Percentiles rank a stretch among this genome's conserved stretches.
Evolutionary conservation across 2,888 invertebrate species (phyloP).

Genomic region (Drosophila cracens): DNA sequence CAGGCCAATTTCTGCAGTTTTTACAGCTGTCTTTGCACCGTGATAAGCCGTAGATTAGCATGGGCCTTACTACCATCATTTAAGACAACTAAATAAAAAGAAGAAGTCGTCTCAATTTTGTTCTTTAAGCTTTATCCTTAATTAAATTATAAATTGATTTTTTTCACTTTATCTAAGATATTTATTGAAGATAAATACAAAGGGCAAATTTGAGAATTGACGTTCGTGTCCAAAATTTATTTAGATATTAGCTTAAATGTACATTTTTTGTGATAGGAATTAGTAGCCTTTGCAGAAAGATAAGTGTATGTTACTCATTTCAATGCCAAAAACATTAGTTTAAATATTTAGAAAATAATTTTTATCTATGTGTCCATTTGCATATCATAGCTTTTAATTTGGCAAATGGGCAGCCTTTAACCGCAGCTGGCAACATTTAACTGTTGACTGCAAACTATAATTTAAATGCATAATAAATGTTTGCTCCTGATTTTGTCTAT

Average conservation of each 20-base stretch:
- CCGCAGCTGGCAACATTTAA: constrained; percentile 6
- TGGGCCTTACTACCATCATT: neutral
- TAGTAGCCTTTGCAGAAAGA: neutral
- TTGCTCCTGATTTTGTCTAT: constrained; percentile 14
- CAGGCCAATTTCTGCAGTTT: too few species aligned
- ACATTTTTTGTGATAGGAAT: neutral
- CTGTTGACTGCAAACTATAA: constrained; percentile 31
- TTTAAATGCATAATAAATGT: constrained; percentile 47
- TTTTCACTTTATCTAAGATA: neutral
- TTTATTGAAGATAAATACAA: neutral
- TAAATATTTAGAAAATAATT: neutral
- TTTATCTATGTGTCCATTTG: neutral
- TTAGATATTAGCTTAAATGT: neutral
- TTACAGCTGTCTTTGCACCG: too few species aligned
- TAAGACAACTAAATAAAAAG: neutral
- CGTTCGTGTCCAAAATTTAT: neutral
- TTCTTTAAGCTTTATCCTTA: neutral
- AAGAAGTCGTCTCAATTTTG: neutral
- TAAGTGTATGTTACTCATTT: neutral
- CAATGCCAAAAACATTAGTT: neutral
- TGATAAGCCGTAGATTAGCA: too few species aligned
- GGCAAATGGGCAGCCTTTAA: neutral
- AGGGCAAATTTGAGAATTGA: neutral
- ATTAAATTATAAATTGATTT: neutral
- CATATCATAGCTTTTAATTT: neutral